Evolutionary conservation across 2,888 invertebrate genomes (phyloP).

Genomic region (Sinohyriopsis cumingii): DNA sequence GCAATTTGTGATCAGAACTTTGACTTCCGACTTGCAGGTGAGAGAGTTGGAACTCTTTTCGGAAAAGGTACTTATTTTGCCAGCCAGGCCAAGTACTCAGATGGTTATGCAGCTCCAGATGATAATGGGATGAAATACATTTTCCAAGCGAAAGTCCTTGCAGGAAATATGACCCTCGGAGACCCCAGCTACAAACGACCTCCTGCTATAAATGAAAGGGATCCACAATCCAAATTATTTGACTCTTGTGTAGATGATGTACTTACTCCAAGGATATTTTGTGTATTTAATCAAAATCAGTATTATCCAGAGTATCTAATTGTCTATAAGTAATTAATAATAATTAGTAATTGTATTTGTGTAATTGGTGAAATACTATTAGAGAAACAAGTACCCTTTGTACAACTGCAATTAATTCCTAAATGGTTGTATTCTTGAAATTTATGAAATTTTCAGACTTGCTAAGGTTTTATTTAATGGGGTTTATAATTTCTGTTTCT

Average conservation of each 20-base stretch:
- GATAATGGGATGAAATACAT: conserved; percentile 40
- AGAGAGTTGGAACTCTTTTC: conserved; percentile 45
- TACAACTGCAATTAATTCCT: too few relatives aligned
- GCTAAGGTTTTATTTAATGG: too few relatives aligned
- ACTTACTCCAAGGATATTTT: conserved; percentile 54
- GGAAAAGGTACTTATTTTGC: conserved; percentile 56
- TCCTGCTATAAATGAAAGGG: conserved; percentile 39
- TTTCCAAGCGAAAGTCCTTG: conserved; percentile 58
- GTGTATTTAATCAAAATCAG: conserved; percentile 60
- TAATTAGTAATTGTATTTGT: too few relatives aligned
- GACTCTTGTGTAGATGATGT: conserved; percentile 60
- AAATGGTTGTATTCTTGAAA: too few relatives aligned
- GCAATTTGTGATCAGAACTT: conserved; percentile 45
- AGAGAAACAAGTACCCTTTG: too few relatives aligned
- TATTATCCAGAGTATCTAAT: conserved; percentile 65
- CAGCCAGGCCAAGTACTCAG: conserved; percentile 48
- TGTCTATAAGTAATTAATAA: conserved; percentile 28
- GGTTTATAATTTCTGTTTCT: too few relatives aligned
- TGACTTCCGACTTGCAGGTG: conserved; percentile 48
- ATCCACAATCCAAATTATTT: conserved; percentile 34
- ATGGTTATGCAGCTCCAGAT: conserved; percentile 43
- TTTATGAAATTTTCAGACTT: too few relatives aligned
- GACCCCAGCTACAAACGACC: conserved; percentile 47
- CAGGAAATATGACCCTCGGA: conserved; percentile 53
- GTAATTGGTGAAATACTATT: too few relatives aligned